These are phyloP conservation scores for Anolis sagrei DNA, from an alignment of 2,113 vertebrate species.

Conservation along the genomic window DNA sequence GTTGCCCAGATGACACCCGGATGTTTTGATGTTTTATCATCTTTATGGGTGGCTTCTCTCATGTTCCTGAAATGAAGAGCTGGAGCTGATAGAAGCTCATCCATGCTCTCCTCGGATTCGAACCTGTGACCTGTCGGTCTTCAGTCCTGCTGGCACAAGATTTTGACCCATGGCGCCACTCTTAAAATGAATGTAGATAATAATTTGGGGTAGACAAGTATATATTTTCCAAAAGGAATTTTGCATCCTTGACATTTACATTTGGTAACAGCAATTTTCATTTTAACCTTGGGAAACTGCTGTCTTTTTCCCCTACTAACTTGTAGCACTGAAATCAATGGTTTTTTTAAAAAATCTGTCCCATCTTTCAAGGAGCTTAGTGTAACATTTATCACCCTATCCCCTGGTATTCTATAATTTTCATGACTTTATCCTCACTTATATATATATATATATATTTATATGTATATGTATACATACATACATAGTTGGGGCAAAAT, in stretches of 20 bases:
- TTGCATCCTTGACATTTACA: not conserved
- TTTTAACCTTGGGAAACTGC: not conserved
- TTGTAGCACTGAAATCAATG: not conserved
- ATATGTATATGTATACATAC: too few relatives aligned
- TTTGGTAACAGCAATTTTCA: not conserved
- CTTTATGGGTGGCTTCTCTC: too few relatives aligned
- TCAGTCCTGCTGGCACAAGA: too few relatives aligned
- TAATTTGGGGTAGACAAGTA: not conserved
- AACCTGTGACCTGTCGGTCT: too few relatives aligned
- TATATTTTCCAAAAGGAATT: not conserved
- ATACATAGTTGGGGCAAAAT: too few relatives aligned
- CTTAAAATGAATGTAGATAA: not conserved
- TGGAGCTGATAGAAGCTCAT: too few relatives aligned
- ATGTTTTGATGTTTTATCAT: too few relatives aligned
- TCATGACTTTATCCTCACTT: not conserved
- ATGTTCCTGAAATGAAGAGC: too few relatives aligned
- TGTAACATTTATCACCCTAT: not conserved
- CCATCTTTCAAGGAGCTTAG: not conserved
- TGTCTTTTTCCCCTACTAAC: not conserved
- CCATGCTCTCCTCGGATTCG: too few relatives aligned
- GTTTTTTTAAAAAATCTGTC: not conserved
- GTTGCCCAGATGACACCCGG: too few relatives aligned
- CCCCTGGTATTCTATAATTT: not conserved
- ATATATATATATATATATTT: fast-evolving
- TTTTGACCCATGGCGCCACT: too few relatives aligned